Base-by-base conservation (phyloP, 1,140 invertebrate species). In the Nasonia giraulti region DNA sequence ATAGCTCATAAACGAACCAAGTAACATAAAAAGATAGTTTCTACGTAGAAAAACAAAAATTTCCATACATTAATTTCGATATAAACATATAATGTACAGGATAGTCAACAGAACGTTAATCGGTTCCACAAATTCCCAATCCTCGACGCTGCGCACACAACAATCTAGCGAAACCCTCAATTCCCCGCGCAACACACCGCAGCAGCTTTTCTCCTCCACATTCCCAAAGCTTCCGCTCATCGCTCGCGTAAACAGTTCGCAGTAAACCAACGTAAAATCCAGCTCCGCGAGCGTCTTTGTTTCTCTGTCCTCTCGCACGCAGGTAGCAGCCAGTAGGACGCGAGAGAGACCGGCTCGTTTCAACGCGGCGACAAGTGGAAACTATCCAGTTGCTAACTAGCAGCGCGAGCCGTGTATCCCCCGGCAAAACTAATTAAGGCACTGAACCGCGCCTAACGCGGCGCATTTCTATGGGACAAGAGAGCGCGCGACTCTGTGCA, bases 331-430 rank as follows among this genome's bases (percentile, higher is more conserved):
- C 27, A 68, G 33, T 23, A 14, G 1, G 50, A 27, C 4, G 27
- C 8, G 44, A 27, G 5, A 37, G 44, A 47, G 20, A 37, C 33
- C 3, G 33, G 12, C 7, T 74, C 33, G 11, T 71, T 33, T 71
- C 27, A 71, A 71, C 71, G 68, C 68, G 23, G 68, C 80, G 80
- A 88, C 86, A 88, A 90, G 88, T 87, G 87, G 86, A 89, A 89
- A 89, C 88, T 89, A 90, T 88, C 86, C 85, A 87, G 87, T 91
- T 89, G 89, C 87, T 87, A 91, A 88, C 88, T 89, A 89, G 86
- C 87, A 87, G 87, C 88, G 87, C 85, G 86, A 87, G 88, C 87
- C 88, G 88, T 37, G 33, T 74, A 62, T 23, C 5, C n/a, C 50
- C 50, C 27, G 27, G 23, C 86, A 89, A 90, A 89, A 89, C 88